A percentile compares a stretch with the other conserved stretches of the same genome.
Conservation (phyloP, 1,140 invertebrate species). For the Triops longicaudatus region DNA sequence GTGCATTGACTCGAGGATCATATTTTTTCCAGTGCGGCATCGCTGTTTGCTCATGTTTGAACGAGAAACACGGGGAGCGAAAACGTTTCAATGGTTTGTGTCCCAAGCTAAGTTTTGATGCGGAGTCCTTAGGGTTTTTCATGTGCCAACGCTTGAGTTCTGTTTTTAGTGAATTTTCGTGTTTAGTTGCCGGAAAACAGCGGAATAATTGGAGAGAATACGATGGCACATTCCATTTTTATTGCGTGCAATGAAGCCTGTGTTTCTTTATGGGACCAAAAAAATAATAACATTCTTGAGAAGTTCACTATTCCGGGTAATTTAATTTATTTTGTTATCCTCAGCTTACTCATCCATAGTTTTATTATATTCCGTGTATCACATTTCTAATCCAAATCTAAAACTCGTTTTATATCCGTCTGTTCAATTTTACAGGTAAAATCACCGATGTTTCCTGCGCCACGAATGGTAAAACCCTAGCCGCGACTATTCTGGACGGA, state of each 20-base stretch:
- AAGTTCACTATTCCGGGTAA: neutral
- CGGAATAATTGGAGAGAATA: neutral
- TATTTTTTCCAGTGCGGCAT: too few species aligned
- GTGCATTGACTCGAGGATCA: too few species aligned
- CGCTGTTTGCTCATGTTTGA: too few species aligned
- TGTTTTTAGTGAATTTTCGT: too few species aligned
- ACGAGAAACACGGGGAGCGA: too few species aligned
- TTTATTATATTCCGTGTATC: neutral
- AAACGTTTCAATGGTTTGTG: too few species aligned
- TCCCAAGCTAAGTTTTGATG: too few species aligned
- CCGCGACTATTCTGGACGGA: neutral
- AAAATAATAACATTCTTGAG: neutral
- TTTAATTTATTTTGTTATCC: neutral
- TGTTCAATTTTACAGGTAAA: neutral
- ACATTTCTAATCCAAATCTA: neutral
- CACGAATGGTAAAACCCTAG: neutral
- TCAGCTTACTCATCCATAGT: neutral
- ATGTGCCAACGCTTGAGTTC: too few species aligned
- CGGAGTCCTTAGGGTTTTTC: too few species aligned
- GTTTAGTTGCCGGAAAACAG: too few species aligned
- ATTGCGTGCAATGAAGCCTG: neutral
- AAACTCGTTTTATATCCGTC: neutral
- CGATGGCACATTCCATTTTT: neutral
- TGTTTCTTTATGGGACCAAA: neutral
- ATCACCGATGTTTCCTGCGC: neutral